phyloP scores from a whole-genome alignment of 1,140 invertebrate genomes.

The Pollicipes pollicipes region DNA sequence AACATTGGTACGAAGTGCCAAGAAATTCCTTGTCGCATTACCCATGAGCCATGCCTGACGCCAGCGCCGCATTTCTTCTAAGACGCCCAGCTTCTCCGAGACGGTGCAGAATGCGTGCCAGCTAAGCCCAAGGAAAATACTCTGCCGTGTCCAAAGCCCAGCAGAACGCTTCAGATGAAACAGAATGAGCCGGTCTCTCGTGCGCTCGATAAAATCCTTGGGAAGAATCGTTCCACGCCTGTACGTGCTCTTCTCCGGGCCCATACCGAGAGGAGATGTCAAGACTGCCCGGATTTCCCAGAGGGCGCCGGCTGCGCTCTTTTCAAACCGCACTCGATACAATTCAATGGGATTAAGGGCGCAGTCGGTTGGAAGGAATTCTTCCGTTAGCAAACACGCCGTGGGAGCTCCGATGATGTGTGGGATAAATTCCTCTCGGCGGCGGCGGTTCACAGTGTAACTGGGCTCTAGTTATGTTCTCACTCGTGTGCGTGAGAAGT shows the following conservation, averaged over 20 bases:
- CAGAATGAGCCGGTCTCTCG: background rate
- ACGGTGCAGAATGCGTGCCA: no score
- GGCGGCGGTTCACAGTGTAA: background rate
- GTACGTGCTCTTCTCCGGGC: no score
- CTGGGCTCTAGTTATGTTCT: no score
- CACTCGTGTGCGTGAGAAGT: background rate
- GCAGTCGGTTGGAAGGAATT: background rate
- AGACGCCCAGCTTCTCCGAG: no score
- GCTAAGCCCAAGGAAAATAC: no score
- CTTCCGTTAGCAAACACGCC: conserved; percentile 1
- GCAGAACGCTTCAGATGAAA: background rate
- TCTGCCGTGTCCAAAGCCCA: no score
- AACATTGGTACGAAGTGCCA: no score
- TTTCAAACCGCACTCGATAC: conserved; percentile 1
- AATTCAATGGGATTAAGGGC: background rate
- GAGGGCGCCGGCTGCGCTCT: background rate
- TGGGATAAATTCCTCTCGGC: background rate
- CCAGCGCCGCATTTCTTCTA: no score
- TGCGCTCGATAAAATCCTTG: background rate
- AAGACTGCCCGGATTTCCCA: background rate
- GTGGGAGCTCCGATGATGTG: background rate
- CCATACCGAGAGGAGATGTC: background rate
- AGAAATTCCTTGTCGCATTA: no score
- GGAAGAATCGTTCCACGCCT: background rate
- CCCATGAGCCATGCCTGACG: no score